A percentile compares a stretch with the other conserved stretches of the same genome.
phyloP scores from a whole-genome alignment of 2,888 invertebrate species.

The Cosmia trapezina region DNA sequence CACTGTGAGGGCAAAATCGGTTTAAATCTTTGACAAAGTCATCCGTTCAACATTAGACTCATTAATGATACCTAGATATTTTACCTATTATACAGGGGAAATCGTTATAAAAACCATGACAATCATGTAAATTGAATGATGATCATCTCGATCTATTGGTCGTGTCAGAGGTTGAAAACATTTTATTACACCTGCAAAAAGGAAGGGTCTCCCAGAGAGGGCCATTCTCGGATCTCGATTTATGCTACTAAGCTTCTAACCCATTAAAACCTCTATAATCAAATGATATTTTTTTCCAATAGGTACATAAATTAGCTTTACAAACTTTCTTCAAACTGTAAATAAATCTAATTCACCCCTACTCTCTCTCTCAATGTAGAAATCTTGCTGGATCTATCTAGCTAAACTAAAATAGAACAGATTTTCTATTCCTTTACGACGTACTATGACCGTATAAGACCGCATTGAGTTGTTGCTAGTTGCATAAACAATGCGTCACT shows the following conservation, averaged over 20 bases:
- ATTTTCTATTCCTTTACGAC: not conserved
- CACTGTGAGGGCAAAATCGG: not conserved
- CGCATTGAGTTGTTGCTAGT: not conserved
- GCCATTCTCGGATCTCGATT: no score
- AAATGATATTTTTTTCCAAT: not conserved
- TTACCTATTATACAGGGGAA: not conserved
- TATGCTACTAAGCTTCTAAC: no score
- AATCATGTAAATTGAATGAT: not conserved
- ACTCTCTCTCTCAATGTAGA: not conserved
- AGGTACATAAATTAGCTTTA: no score
- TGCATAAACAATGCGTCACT: constrained; percentile 31
- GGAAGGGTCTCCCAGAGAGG: no score
- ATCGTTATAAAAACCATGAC: not conserved
- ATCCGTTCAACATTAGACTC: not conserved
- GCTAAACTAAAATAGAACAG: not conserved
- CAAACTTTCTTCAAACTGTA: no score
- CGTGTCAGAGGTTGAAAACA: not conserved
- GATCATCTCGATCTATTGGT: not conserved
- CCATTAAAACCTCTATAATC: not conserved
- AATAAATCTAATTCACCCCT: not conserved
- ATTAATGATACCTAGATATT: no score
- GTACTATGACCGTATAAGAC: not conserved
- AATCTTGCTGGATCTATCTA: not conserved
- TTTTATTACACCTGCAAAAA: not conserved
- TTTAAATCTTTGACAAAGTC: not conserved